These are phyloP conservation scores for Solenodon paradoxus DNA, from an alignment of 2,113 vertebrate species.

Conservation along the genomic window DNA sequence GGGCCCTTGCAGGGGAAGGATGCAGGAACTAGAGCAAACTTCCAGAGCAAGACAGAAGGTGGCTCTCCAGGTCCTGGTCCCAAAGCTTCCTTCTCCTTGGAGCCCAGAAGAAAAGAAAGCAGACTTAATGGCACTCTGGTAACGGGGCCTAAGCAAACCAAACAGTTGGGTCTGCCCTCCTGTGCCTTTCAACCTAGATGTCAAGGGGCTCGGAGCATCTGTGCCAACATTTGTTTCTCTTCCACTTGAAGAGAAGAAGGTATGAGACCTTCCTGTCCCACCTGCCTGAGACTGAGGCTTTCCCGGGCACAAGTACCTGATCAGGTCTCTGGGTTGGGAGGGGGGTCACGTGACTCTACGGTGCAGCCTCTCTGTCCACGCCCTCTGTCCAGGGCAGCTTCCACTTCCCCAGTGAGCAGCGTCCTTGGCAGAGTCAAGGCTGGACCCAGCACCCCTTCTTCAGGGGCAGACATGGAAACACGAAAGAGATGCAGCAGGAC, in stretches of 20 bases:
- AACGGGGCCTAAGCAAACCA: rapidly evolving
- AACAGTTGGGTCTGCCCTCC: neutral
- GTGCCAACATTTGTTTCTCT: neutral
- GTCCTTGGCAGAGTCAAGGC: neutral
- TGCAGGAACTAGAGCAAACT: rapidly evolving
- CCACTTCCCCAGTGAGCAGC: neutral
- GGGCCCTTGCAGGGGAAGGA: neutral
- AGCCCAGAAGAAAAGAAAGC: neutral
- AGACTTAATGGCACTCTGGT: neutral
- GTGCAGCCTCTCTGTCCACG: too few relatives aligned
- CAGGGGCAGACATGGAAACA: neutral
- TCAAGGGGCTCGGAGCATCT: neutral
- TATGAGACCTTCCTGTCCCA: neutral
- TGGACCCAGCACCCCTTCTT: neutral
- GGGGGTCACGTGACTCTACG: rapidly evolving
- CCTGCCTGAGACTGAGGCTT: neutral
- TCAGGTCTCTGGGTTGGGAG: neutral
- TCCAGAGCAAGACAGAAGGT: neutral
- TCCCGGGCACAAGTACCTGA: rapidly evolving
- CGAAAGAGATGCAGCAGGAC: too few relatives aligned
- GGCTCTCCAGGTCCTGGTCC: neutral
- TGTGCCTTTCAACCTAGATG: neutral
- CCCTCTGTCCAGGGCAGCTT: rapidly evolving
- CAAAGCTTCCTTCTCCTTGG: neutral
- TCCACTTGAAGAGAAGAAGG: neutral